Percentiles rank a stretch among this genome's conserved stretches.
Conservation (phyloP, 1,140 invertebrate genomes). For the Temnothorax curvispinosus region DNA sequence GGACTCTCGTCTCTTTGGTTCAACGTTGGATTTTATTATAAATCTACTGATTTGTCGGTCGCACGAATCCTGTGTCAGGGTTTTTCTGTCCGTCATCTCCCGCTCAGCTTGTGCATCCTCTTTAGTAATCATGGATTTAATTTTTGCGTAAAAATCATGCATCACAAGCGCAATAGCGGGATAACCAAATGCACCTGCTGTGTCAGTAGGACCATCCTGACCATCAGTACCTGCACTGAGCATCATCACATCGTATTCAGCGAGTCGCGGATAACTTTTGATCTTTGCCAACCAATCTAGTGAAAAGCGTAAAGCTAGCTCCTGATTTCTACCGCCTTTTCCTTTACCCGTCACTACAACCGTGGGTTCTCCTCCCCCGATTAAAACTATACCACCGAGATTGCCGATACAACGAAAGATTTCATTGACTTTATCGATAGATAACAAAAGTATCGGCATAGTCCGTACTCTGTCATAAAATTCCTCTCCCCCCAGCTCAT, state of each 20-base stretch:
- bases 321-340: slow-evolving; percentile 96
- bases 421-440: slow-evolving; percentile 70
- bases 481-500: slow-evolving; percentile 63
- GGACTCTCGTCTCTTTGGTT: not conserved
- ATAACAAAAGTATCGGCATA: slow-evolving; percentile 68
- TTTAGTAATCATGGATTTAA: slow-evolving; percentile 31
- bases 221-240: slow-evolving; percentile 98
- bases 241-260: slow-evolving; percentile 88
- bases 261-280: slow-evolving; percentile 76
- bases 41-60: slow-evolving; percentile 47
- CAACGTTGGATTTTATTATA: not conserved
- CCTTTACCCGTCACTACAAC: slow-evolving; percentile 92
- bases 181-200: slow-evolving; percentile 95
- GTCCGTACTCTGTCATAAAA: slow-evolving; percentile 75
- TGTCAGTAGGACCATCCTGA: slow-evolving; percentile 98
- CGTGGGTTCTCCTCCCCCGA: slow-evolving; percentile 96
- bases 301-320: slow-evolving; percentile 93
- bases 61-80: slow-evolving; percentile 30
- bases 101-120: not conserved
- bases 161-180: slow-evolving; percentile 82
- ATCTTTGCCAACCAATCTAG: slow-evolving; percentile 83
- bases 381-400: slow-evolving; percentile 87
- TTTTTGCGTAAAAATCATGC: slow-evolving; percentile 79
- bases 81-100: too few species aligned
- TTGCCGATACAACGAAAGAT: slow-evolving; percentile 68